These are phyloP conservation scores for Actinopyga echinites DNA, from an alignment of 53 echinoderm and acorn worm genomes.

Conservation along the genomic window DNA sequence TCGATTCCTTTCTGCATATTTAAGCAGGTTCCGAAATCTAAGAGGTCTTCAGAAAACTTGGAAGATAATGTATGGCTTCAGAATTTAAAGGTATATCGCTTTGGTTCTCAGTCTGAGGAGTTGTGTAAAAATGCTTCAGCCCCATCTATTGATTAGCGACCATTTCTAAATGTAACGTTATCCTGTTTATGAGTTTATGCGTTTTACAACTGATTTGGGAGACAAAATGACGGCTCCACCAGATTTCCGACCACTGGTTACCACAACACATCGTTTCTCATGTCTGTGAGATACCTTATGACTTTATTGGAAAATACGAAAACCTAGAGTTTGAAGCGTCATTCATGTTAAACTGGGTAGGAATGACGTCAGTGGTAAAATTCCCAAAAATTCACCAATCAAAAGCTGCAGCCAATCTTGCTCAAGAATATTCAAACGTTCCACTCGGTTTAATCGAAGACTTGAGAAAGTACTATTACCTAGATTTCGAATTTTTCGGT, in stretches of 20 bases:
- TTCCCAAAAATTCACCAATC: conserved; percentile 69
- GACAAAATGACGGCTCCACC: conserved; percentile 40
- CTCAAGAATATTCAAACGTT: conserved; percentile 63
- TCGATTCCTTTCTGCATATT: conserved; percentile 65
- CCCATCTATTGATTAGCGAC: background rate
- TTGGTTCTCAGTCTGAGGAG: conserved; percentile 43
- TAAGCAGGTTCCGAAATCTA: conserved; percentile 59
- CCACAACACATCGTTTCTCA: conserved; percentile 62
- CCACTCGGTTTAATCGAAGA: conserved; percentile 50
- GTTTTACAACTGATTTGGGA: conserved; percentile 53
- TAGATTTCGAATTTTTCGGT: conserved; percentile 77
- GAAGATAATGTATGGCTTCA: conserved; percentile 58
- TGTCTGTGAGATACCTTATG: conserved; percentile 78
- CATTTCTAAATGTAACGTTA: conserved; percentile 70
- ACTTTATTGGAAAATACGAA: conserved; percentile 91
- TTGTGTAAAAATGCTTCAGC: background rate
- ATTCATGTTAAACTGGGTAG: conserved; percentile 65
- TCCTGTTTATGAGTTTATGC: conserved; percentile 67
- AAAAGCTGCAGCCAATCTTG: conserved; percentile 48
- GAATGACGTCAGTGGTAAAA: conserved; percentile 46
- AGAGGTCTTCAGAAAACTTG: conserved; percentile 47
- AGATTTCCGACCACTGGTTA: conserved; percentile 74
- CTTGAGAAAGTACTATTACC: conserved; percentile 56
- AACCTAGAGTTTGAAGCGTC: conserved; percentile 72
- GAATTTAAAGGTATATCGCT: conserved; percentile 53